Evolutionary conservation across 2,113 vertebrate species (phyloP).

Genomic region (Lanius ludovicianus): DNA sequence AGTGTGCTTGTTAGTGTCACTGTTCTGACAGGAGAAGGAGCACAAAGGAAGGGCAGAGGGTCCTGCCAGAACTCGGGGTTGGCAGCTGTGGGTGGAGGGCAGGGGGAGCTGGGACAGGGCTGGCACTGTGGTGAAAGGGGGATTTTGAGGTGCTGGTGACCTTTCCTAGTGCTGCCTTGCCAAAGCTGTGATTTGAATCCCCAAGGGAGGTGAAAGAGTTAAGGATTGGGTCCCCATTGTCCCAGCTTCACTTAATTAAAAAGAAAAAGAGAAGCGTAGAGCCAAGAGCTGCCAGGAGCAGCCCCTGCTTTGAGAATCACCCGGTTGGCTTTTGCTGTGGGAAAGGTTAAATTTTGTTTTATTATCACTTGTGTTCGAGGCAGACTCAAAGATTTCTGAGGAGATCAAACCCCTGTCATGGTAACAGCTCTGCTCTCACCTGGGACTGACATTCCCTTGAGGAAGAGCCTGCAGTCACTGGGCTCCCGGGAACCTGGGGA

Average conservation of each 20-base stretch:
- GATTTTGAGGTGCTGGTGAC: background rate
- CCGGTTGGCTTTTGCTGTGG: background rate
- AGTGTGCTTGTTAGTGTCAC: conserved; percentile 79
- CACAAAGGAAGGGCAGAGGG: conserved; percentile 68
- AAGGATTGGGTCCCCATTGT: background rate
- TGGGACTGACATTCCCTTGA: background rate
- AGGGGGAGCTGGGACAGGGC: background rate
- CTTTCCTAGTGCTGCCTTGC: background rate
- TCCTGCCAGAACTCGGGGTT: background rate
- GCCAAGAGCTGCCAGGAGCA: background rate
- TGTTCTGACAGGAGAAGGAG: conserved; percentile 70
- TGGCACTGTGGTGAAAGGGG: background rate
- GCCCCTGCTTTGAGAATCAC: background rate
- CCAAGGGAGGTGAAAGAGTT: background rate
- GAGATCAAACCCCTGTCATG: background rate
- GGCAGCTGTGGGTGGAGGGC: background rate
- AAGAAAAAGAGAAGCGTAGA: background rate
- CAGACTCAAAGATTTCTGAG: background rate
- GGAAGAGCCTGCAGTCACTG: background rate
- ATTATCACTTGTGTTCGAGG: background rate
- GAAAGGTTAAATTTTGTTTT: background rate
- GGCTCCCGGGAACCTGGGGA: background rate
- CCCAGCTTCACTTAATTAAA: background rate
- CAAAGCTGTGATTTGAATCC: background rate
- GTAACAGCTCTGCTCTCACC: background rate